Conservation (phyloP, 2,113 vertebrate genomes). For the Tonatia bakeri region DNA sequence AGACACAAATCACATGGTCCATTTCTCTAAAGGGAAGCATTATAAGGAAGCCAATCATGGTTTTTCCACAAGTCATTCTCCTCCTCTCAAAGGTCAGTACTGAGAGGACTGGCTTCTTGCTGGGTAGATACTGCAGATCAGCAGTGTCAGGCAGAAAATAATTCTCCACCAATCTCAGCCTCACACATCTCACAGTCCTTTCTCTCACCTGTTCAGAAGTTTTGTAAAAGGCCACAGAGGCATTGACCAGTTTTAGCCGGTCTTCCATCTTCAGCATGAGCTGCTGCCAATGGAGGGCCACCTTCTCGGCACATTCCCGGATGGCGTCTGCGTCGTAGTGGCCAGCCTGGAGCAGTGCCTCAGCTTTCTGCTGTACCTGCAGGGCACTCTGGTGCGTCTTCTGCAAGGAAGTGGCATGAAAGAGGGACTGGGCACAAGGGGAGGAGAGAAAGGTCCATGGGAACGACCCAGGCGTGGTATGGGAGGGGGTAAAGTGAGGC, state of each 20-base stretch:
- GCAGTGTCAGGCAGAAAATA: not conserved
- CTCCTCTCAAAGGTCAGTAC: not conserved
- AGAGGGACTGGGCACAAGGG: conserved; percentile 92
- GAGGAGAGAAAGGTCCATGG: conserved; percentile 81
- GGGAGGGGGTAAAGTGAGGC: conserved; percentile 80
- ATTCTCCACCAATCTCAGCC: not conserved
- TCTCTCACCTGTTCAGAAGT: conserved; percentile 95
- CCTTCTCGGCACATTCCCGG: conserved; percentile 94
- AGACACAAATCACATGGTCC: not conserved
- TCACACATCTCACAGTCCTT: not conserved
- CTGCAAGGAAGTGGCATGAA: conserved; percentile 98
- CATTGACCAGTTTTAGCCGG: conserved; percentile 96
- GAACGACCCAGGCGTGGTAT: conserved; percentile 82
- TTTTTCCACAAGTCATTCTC: not conserved
- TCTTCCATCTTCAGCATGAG: conserved; percentile 99
- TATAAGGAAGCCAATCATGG: not conserved
- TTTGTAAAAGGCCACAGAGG: conserved; percentile 98
- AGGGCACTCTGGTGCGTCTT: conserved; percentile 99
- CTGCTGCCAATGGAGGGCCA: conserved; percentile 98
- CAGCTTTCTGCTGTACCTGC: conserved; percentile 97
- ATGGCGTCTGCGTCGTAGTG: conserved; percentile 96
- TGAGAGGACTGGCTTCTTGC: not conserved
- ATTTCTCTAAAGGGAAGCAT: not conserved
- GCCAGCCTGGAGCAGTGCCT: conserved; percentile 93
- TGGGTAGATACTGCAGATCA: not conserved